Evolutionary conservation across 2,797 vertebrate species (phyloP).

Genomic region (Coccyzus lansbergi): DNA sequence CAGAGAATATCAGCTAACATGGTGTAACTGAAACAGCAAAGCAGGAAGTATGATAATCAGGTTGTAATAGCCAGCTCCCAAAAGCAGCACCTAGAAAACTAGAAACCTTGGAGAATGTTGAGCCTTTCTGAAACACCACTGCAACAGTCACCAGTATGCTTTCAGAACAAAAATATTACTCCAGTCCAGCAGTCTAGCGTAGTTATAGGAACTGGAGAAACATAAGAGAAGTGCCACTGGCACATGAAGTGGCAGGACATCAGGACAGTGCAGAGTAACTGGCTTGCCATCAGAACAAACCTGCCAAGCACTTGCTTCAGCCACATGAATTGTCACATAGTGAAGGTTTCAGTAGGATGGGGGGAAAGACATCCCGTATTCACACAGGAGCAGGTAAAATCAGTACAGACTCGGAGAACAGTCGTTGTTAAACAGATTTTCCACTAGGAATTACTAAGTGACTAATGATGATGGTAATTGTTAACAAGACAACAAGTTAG

Average conservation of each 20-base stretch:
- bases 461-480: neutral
- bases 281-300: neutral
- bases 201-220: neutral
- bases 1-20: neutral
- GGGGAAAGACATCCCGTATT: neutral
- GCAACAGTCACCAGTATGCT: neutral
- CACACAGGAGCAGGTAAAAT: neutral
- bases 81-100: neutral
- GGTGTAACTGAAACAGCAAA: neutral
- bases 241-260: neutral
- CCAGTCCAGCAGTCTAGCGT: neutral
- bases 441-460: slow-evolving; percentile 30
- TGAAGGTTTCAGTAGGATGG: neutral
- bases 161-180: neutral
- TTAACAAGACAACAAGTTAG: neutral
- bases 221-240: neutral
- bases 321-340: neutral
- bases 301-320: neutral
- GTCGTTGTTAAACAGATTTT: neutral
- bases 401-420: accelerated
- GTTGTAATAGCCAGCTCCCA: neutral
- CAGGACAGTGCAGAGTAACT: neutral
- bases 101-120: neutral
- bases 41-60: neutral
- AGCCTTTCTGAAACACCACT: neutral